Conservation (phyloP, 2,888 invertebrate genomes). For the Actias luna region DNA sequence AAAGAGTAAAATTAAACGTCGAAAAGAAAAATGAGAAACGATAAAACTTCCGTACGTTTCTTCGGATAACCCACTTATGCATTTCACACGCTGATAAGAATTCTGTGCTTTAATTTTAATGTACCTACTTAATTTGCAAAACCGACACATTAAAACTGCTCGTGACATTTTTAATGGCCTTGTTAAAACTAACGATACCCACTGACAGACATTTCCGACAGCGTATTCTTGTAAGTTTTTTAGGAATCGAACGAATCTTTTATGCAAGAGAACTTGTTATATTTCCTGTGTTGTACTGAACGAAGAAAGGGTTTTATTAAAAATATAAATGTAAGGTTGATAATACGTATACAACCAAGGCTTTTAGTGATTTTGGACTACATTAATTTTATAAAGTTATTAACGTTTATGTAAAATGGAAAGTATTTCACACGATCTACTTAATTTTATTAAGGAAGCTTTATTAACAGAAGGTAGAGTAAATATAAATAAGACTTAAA, state of each 20-base stretch:
- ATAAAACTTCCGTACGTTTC: conserved; percentile 7
- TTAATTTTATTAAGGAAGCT: conserved; percentile 3
- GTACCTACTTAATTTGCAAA: conserved; percentile 31
- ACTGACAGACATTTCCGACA: conserved; percentile 41
- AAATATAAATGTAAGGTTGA: conserved; percentile 22
- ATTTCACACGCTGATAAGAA: conserved; percentile 23
- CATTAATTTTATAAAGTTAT: background rate
- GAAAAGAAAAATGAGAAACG: background rate
- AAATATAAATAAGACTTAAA: background rate
- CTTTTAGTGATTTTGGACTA: conserved; percentile 5
- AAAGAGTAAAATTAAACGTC: conserved; percentile 2
- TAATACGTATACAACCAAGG: conserved; percentile 11
- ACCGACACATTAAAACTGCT: conserved; percentile 33
- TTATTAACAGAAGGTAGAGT: background rate
- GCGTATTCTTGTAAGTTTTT: background rate
- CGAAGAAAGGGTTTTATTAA: conserved; percentile 33
- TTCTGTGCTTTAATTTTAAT: conserved; percentile 22
- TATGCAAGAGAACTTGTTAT: conserved; percentile 35
- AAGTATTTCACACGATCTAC: conserved; percentile 20
- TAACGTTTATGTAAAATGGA: conserved; percentile 13
- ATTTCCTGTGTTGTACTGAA: conserved; percentile 40
- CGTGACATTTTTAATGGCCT: conserved; percentile 39
- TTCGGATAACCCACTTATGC: conserved; percentile 9
- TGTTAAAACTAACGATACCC: conserved; percentile 39
- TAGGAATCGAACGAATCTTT: conserved; percentile 13